Percentiles rank a stretch among this genome's conserved stretches.
Conservation (phyloP, 2,797 vertebrate species). For the Rhabdophis nuchalis region DNA sequence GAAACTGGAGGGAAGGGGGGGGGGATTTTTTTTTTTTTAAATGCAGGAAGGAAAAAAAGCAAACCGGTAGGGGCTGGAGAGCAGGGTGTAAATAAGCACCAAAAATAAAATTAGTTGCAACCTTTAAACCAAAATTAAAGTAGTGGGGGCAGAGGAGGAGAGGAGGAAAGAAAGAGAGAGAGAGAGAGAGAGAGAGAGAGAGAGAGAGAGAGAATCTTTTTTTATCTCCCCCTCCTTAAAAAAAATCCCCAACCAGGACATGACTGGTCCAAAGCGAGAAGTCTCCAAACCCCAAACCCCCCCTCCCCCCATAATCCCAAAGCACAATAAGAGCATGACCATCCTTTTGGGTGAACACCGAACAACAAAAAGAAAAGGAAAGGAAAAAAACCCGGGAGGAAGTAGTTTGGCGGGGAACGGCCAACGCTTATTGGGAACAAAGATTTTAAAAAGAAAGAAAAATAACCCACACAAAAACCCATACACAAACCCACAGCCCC, state of each 20-base stretch:
- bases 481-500: rapidly evolving
- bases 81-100: not conserved
- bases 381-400: not conserved
- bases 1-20: not conserved
- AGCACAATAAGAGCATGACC: not conserved
- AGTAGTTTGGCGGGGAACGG: not conserved
- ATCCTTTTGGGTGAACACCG: not conserved
- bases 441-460: not conserved
- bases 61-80: not conserved
- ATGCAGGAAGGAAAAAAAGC: not conserved
- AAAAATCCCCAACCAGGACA: not conserved
- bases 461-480: no score
- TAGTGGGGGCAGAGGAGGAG: no score
- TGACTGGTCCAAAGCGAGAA: not conserved
- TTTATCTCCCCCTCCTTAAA: rapidly evolving
- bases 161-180: not conserved
- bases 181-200: no score
- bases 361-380: not conserved
- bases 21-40: not conserved
- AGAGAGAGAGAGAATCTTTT: not conserved
- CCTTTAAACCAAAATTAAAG: not conserved
- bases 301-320: not conserved
- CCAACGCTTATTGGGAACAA: not conserved
- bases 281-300: not conserved
- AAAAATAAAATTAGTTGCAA: not conserved